Evolutionary conservation across 2,797 vertebrate genomes (phyloP).

Genomic region (Phyllotis vaccarum): DNA sequence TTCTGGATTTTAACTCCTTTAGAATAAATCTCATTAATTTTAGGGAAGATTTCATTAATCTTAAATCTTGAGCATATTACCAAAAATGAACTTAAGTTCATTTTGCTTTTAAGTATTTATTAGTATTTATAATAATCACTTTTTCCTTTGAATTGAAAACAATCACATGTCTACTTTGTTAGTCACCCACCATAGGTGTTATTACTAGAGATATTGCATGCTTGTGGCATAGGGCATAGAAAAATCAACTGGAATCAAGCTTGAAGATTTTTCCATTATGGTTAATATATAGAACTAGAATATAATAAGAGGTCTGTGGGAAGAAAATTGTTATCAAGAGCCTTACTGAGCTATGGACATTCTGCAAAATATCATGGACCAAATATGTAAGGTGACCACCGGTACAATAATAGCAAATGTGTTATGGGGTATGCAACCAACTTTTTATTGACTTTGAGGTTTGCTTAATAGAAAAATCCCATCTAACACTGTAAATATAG

Average conservation of each 20-base stretch:
- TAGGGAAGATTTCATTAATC: neutral
- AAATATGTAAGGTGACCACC: neutral
- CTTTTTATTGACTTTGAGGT: neutral
- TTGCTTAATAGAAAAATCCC: neutral
- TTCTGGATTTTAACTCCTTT: neutral
- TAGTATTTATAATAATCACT: neutral
- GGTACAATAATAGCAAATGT: neutral
- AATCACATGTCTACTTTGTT: neutral
- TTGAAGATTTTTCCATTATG: neutral
- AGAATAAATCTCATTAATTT: neutral
- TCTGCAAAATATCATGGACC: neutral
- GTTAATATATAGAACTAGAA: neutral
- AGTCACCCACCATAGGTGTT: neutral
- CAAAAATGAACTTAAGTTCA: neutral
- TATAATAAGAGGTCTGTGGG: no score
- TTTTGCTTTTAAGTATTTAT: constrained; percentile 21
- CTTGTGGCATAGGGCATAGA: neutral
- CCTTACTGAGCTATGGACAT: neutral
- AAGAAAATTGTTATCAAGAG: neutral
- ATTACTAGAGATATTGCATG: neutral
- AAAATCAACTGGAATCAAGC: neutral
- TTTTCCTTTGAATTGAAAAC: neutral
- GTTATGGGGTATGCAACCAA: no score
- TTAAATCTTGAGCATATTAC: neutral
- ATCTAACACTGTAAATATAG: neutral